Conservation (phyloP, 1,140 invertebrate genomes). For the Platorchestia sp. region DNA sequence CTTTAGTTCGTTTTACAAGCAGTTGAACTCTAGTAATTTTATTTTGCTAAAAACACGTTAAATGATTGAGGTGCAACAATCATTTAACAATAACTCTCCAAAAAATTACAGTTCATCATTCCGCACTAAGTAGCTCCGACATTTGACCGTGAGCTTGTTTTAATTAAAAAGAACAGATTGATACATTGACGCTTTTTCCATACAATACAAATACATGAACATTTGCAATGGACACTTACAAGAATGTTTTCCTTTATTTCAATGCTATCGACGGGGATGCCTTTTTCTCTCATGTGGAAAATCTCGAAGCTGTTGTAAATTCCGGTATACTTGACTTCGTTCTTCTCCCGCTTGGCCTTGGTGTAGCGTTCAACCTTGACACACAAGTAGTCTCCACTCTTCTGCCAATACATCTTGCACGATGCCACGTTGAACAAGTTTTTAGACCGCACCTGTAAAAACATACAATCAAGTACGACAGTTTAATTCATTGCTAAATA, state of each 20-base stretch:
- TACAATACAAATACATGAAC: too few species aligned
- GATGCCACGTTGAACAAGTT: slow-evolving; percentile 98
- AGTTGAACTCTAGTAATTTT: too few species aligned
- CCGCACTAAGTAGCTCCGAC: too few species aligned
- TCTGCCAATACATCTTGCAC: slow-evolving; percentile 99
- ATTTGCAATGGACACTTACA: slow-evolving; percentile 54
- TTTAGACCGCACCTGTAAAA: slow-evolving; percentile 83
- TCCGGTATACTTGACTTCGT: slow-evolving; percentile 91
- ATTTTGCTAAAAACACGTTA: too few species aligned
- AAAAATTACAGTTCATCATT: too few species aligned
- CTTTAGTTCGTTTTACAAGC: too few species aligned
- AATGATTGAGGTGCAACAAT: too few species aligned
- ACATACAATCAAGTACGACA: neutral
- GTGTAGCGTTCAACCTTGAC: slow-evolving; percentile 98
- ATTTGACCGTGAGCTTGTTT: too few species aligned
- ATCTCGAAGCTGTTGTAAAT: slow-evolving; percentile 99
- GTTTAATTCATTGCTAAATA: neutral
- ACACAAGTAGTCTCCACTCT: slow-evolving; percentile 96
- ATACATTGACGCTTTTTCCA: too few species aligned
- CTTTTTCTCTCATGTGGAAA: slow-evolving; percentile 97
- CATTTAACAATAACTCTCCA: too few species aligned
- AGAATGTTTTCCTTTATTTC: slow-evolving; percentile 80
- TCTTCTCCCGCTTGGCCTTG: slow-evolving; percentile 91
- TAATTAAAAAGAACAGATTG: too few species aligned
- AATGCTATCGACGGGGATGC: slow-evolving; percentile 97